Evolutionary conservation across 2,888 invertebrate genomes (phyloP).

Genomic region (Agrotis clavis): DNA sequence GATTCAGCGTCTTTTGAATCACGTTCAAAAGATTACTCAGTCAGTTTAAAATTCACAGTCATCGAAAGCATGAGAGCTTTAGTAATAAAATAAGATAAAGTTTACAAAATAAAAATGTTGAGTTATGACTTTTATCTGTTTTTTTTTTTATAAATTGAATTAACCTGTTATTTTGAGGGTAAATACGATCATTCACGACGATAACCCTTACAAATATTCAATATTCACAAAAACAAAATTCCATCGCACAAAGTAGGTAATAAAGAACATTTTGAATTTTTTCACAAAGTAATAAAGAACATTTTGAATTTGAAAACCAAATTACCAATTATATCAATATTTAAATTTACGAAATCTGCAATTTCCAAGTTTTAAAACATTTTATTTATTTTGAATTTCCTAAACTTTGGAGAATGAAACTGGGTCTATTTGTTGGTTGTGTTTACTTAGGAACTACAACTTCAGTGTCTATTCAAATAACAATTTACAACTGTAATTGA

Average conservation of each 20-base stretch:
- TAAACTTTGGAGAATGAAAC: not conserved
- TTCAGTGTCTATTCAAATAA: slow-evolving; percentile 7
- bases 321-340: not conserved
- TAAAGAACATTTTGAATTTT: not conserved
- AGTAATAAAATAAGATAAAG: not conserved
- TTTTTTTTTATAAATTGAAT: not conserved
- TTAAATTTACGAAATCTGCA: slow-evolving; percentile 14
- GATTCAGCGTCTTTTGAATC: slow-evolving; percentile 24
- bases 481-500: slow-evolving; percentile 15
- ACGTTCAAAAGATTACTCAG: slow-evolving; percentile 32
- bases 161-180: too few relatives aligned
- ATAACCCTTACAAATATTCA: not conserved
- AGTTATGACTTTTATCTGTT: too few relatives aligned
- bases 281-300: not conserved
- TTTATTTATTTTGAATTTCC: slow-evolving; percentile 23
- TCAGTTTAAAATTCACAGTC: slow-evolving; percentile 15
- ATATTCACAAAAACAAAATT: not conserved
- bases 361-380: slow-evolving; percentile 24
- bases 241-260: not conserved
- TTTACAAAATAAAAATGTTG: too few relatives aligned
- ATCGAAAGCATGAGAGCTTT: slow-evolving; percentile 11
- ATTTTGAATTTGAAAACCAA: not conserved
- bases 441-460: slow-evolving; percentile 25
- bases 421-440: slow-evolving; percentile 2
- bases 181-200: too few relatives aligned